Evolutionary conservation across 1,140 invertebrate genomes (phyloP).

Genomic region (Fopius arisanus): DNA sequence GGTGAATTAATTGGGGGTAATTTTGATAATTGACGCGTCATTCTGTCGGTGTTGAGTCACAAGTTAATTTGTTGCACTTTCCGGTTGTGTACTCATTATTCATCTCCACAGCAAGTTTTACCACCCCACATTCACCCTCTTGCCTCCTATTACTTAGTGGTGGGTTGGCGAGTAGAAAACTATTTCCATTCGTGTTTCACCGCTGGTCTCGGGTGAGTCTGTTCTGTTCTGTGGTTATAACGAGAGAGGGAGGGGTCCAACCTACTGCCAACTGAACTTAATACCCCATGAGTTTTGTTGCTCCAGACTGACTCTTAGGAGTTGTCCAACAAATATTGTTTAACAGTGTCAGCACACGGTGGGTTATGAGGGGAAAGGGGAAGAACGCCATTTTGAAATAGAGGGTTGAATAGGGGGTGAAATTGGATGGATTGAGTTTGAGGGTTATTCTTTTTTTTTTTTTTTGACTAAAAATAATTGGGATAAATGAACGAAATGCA

Average conservation of each 20-base stretch:
- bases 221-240: neutral
- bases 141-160: neutral
- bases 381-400: too few species aligned
- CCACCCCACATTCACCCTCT: too few species aligned
- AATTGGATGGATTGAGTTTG: too few species aligned
- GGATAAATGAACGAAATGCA: too few species aligned
- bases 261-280: neutral
- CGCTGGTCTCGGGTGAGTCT: neutral
- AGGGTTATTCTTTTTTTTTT: too few species aligned
- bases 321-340: neutral
- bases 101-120: neutral
- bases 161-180: neutral
- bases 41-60: neutral
- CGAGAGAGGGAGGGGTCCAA: neutral
- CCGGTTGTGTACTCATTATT: neutral
- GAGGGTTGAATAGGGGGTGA: too few species aligned
- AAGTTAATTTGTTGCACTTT: neutral
- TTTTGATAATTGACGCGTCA: neutral
- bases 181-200: constrained; percentile 7
- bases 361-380: too few species aligned
- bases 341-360: neutral
- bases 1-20: neutral
- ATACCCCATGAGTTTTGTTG: neutral
- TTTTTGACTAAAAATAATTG: too few species aligned
- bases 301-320: neutral